Evolutionary conservation across 2,797 vertebrate genomes (phyloP), one percentile per base, ranked within the genome.

Genomic region (Manis pentadactyla): DNA sequence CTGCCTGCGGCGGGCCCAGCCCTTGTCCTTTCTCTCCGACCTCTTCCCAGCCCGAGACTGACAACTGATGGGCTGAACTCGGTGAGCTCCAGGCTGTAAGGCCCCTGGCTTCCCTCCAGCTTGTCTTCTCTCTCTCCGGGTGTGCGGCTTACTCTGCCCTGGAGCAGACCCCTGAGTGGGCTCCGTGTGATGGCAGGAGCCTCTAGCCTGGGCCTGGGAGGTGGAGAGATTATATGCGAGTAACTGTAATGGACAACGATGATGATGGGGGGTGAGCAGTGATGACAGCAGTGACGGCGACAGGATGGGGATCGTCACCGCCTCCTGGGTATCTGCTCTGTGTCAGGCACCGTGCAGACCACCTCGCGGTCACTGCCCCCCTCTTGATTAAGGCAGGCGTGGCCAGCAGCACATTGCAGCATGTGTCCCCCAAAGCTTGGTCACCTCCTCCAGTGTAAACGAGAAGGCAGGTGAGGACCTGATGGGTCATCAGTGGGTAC

Each of bases 221-320:
- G 9, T 29, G 31, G 77, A 68, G 74, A n/a, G 14, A 12, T 9
- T 3, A 13, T 29, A 15, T 1, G 4, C 64, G 13, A 18, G 19
- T 19, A 10, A 29, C 15, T 42, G 51, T 34, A 7, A 19, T 25
- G 7, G 42, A 5, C 14, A 0, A 1, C 0, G 12, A 12, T 27
- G 25, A 3, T 12, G 10, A 7, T 17, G 46, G 19, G 14, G 17
- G 3, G 25, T 12, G 23, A 34, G 4, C 1, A 25, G 13, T 1
- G 7, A 15, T 68, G 61, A 7, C 25, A 6, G 10, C 51, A 1
- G 2, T 19, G 69, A 14, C 6, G 7, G 2, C 55, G 27, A 46
- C 46, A 46, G 46, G 46, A 46, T 39, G 37, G 37, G 0, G 10
- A n/a, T 5, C 31, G 19, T 4, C 0, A 8, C 39, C 15, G 2